Evolutionary conservation across 2,113 vertebrate genomes (phyloP).

Genomic region (Chunga burmeisteri): DNA sequence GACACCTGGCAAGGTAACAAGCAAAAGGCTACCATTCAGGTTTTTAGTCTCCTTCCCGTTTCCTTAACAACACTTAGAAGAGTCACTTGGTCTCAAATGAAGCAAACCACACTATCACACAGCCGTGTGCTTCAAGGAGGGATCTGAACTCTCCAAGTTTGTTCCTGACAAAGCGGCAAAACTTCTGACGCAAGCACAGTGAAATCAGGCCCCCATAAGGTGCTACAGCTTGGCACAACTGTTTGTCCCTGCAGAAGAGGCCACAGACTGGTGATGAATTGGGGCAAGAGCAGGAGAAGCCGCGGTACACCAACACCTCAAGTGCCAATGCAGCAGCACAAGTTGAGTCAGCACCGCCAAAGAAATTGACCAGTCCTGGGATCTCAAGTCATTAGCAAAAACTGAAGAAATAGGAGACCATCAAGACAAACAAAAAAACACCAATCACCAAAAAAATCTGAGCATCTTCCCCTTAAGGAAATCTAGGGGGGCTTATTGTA

Average conservation of each 20-base stretch:
- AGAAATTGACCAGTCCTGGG: background rate
- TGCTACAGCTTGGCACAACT: background rate
- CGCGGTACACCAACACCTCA: background rate
- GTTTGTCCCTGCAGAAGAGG: conserved; percentile 11
- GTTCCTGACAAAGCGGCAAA: background rate
- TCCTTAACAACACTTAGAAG: background rate
- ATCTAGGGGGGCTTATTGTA: background rate
- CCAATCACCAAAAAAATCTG: background rate
- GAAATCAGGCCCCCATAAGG: background rate
- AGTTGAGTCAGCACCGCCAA: background rate
- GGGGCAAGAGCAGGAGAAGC: background rate
- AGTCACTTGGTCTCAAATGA: background rate
- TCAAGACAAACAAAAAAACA: background rate
- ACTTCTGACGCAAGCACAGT: background rate
- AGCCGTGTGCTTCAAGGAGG: background rate
- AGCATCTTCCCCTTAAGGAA: background rate
- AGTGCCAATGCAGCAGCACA: background rate
- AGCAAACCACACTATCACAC: background rate
- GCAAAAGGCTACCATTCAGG: background rate
- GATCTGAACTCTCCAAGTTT: background rate
- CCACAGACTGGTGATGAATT: background rate
- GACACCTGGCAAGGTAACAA: background rate
- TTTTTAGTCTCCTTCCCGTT: background rate
- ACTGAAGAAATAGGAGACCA: background rate
- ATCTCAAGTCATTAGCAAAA: background rate